Evolutionary conservation across 2,888 invertebrate genomes (phyloP).

Genomic region (Nomada lathburiana): DNA sequence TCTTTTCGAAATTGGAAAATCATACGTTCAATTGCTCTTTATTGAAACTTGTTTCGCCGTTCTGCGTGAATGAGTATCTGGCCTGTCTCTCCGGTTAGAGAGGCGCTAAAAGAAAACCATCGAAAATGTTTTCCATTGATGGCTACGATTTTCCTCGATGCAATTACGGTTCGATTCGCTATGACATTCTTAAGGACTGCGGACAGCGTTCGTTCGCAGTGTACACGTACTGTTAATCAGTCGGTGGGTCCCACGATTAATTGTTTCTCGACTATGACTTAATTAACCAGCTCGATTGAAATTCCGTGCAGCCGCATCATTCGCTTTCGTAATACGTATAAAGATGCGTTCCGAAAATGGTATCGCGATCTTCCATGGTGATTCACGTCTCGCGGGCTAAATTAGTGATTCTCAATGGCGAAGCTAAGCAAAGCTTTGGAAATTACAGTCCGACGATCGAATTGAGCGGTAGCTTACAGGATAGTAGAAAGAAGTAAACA

Average conservation of each 20-base stretch:
- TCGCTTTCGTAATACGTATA: constrained; percentile 51
- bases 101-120: background rate
- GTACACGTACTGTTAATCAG: constrained; percentile 32
- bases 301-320: constrained; percentile 42
- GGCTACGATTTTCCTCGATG: background rate
- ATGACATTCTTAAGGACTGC: background rate
- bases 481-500: background rate
- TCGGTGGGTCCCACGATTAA: constrained; percentile 29
- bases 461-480: background rate
- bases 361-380: constrained; percentile 42
- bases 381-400: background rate
- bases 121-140: background rate
- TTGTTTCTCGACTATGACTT: constrained; percentile 47
- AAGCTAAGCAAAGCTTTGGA: background rate
- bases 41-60: constrained; percentile 12
- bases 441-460: background rate
- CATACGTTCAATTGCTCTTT: background rate
- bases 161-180: background rate
- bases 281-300: constrained; percentile 59
- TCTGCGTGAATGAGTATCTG: constrained; percentile 20
- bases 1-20: constrained; percentile 33
- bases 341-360: constrained; percentile 61
- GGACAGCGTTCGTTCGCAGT: constrained; percentile 6
- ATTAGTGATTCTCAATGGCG: too few species aligned
- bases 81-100: too few species aligned